Base-by-base conservation (phyloP, 2,113 vertebrate genomes). In the Pardalotus punctatus region DNA sequence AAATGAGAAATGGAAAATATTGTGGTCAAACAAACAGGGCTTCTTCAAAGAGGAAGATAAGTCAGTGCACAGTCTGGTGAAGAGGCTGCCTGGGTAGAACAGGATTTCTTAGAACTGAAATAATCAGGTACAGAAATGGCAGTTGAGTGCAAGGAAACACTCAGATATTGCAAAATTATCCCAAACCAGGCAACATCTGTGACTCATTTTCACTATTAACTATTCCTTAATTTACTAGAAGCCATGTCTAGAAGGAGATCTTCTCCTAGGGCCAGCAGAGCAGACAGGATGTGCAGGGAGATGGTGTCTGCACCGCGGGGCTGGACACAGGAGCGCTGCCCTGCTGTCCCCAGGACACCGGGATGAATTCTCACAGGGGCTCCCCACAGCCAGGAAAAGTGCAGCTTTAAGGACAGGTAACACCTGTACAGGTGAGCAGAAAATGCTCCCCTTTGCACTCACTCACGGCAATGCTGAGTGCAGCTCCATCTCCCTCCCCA, bases 1-100 rank as follows among this genome's bases (percentile, higher is more conserved):
- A 72, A 91, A 91, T 48, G 18, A 90, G 76, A 73, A 42, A 51
- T 43, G 81, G 97, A 90, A 95, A 94, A 77, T 66, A 85, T 65
- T 86, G 93, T 90, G 78, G 93, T 92, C 78, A 76, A 86, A 91
- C 58, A 79, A 95, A 90, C 77, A 88, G 86, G n/a, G 21, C 69
- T 87, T 42, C 70, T 95, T 92, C 81, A 82, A 74, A 77, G 86
- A 56, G 65, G 71, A 43, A 81, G 74, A 73, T n/a, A 95, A 96
- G 80, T 33, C 61, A 78, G 86, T 67, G 95, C 97, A 66, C 56
- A 86, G 51, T 2, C 33, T 1, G 19, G 50, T 60, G 74, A 86
- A 80, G n/a, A 77, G 78, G 48, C 64, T 89, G 93, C 86, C 78
- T 60, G 27, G 43, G 61, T 56, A 83, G 47, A 31, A 8, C 14